These are phyloP conservation scores for Simalia tracyae DNA, from an alignment of 2,797 vertebrate species.

Conservation along the genomic window DNA sequence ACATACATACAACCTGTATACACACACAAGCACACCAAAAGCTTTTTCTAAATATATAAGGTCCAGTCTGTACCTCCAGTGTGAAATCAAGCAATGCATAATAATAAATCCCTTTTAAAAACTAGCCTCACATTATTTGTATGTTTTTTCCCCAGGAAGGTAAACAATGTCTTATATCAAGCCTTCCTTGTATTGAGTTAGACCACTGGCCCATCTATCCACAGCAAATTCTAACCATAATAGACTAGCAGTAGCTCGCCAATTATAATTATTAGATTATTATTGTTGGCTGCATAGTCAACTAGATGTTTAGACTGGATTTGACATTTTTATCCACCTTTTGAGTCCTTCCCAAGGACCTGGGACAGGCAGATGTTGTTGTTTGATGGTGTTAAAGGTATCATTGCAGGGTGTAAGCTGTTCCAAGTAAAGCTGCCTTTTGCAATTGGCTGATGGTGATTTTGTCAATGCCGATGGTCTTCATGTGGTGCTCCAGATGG, in stretches of 20 bases:
- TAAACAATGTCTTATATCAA: not conserved
- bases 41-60: conserved; percentile 19
- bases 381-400: no score
- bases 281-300: no score
- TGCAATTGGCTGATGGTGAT: no score
- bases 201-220: not conserved
- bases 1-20: not conserved
- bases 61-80: not conserved
- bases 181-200: not conserved
- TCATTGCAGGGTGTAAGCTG: no score
- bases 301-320: no score
- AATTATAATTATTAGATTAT: not conserved
- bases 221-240: not conserved
- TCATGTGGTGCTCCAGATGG: no score
- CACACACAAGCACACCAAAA: not conserved
- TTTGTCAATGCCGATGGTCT: no score
- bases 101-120: not conserved
- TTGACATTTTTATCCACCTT: no score
- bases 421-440: no score
- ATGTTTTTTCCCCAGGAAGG: not conserved
- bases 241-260: not conserved
- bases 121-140: not conserved
- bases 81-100: not conserved
- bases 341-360: no score
- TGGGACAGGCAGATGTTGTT: no score